Evolutionary conservation across 2,888 invertebrate species (phyloP), one percentile per base, ranked within the genome.

Genomic region (Drosophila differens): DNA sequence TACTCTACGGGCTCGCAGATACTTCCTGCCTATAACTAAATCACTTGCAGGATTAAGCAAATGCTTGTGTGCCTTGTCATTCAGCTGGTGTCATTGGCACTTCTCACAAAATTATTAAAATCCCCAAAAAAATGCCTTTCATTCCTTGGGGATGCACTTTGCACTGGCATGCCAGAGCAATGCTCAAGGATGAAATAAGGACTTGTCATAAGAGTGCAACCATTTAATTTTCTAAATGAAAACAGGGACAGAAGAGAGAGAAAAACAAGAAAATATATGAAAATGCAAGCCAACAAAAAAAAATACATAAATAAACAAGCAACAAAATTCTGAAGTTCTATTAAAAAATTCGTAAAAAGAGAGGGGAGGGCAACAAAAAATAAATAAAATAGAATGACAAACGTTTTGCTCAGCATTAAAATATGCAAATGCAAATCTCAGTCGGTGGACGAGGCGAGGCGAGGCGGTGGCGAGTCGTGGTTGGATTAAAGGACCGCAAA

Each of bases 211-310:
- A 71, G 70, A 82, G 74, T 79, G 70, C 68, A 74, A 68, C 65
- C 55, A 70, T 80, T 80, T 82, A 82, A 82, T 82, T 82, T 82
- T 69, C 82, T 82, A 82, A 82, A 75, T 82, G 82, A 74, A 80
- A 80, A 62, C 74, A 54, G 77, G 54, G 55, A 25, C 69, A 52
- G 47, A 32, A 30, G 9, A 25, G 25, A 16, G 16, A 30, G 41
- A 63, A 19, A 47, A 37, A 32, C 16, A 57, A 65, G 58, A 52
- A 62, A 61, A 58, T 59, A 51, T 80, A 78, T 74, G 70, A 77
- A 79, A 82, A 77, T 78, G 75, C 78, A 70, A 64, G 66, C 5
- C 53, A 70, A 68, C 58, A 16, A 25, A 66, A 61, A 60, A 67
- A 51, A 65, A 51, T 10, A 35, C 47, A 65, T 58, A 71, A 60